Evolutionary conservation across 1,140 invertebrate genomes (phyloP).

Genomic region (Chelonus insularis): DNA sequence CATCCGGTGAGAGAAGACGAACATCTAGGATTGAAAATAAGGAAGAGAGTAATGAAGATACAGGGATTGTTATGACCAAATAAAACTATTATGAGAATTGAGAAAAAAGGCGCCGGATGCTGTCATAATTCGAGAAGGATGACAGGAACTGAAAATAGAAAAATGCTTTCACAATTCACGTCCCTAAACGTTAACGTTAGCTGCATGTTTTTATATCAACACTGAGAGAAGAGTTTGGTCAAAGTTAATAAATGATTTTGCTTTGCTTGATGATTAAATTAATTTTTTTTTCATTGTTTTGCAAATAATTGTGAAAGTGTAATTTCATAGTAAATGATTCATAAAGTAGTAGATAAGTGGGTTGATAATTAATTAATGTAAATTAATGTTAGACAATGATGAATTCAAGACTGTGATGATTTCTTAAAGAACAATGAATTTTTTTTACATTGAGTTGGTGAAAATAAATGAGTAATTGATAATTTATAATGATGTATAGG

Average conservation of each 20-base stretch:
- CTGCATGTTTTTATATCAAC: background rate
- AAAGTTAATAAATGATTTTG: background rate
- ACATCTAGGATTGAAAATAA: conserved; percentile 42
- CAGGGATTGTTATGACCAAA: conserved; percentile 45
- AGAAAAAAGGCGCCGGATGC: conserved; percentile 36
- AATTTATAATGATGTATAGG: too few relatives aligned
- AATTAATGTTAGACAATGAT: too few relatives aligned
- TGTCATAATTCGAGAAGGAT: conserved; percentile 32
- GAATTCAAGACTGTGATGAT: too few relatives aligned
- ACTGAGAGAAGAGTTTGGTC: too few relatives aligned
- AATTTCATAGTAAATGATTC: too few relatives aligned
- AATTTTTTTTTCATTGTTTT: too few relatives aligned
- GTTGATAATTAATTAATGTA: too few relatives aligned
- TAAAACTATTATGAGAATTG: conserved; percentile 49
- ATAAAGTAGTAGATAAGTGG: too few relatives aligned
- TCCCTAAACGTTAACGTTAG: background rate
- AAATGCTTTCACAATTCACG: background rate
- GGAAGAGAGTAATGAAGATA: conserved; percentile 15
- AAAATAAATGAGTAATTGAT: too few relatives aligned
- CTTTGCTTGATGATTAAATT: background rate
- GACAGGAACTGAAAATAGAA: conserved; percentile 12
- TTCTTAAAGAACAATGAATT: too few relatives aligned
- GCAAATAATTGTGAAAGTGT: too few relatives aligned
- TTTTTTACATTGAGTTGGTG: too few relatives aligned
- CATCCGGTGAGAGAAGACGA: conserved; percentile 52